Conservation (phyloP, 2,888 invertebrate genomes). For the Escarpia spicata region DNA sequence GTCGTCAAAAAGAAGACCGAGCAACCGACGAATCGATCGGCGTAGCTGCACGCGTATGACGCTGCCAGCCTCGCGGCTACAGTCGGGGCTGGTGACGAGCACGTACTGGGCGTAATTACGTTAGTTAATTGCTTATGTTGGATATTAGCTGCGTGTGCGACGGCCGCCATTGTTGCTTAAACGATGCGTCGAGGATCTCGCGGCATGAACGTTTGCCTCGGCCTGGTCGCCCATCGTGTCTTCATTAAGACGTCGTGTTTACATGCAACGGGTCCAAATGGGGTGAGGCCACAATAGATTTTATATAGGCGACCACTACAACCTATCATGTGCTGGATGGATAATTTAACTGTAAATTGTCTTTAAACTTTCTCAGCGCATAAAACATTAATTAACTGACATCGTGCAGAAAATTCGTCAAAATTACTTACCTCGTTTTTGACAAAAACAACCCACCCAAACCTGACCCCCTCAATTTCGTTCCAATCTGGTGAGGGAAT, state of each 20-base stretch:
- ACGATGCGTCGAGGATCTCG: neutral
- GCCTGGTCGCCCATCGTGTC: neutral
- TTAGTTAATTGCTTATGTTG: conserved; percentile 13
- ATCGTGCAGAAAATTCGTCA: no score
- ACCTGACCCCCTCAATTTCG: no score
- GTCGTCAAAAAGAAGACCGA: neutral
- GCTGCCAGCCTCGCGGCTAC: neutral
- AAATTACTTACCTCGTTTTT: no score
- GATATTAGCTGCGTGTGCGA: neutral
- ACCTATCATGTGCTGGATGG: no score
- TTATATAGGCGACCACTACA: no score
- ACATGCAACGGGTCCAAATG: neutral
- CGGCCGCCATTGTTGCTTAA: conserved; percentile 3
- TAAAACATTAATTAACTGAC: no score
- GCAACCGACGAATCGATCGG: neutral
- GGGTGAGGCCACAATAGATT: no score
- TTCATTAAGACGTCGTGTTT: neutral
- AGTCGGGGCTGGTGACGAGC: neutral
- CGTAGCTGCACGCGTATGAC: neutral
- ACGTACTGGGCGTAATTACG: neutral
- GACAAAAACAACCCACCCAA: no score
- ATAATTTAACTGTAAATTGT: no score
- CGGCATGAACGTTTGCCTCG: neutral
- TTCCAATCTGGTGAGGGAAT: no score
- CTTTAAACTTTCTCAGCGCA: no score